phyloP scores from a whole-genome alignment of 2,888 invertebrate species.

The Eucera pruinosa region DNA sequence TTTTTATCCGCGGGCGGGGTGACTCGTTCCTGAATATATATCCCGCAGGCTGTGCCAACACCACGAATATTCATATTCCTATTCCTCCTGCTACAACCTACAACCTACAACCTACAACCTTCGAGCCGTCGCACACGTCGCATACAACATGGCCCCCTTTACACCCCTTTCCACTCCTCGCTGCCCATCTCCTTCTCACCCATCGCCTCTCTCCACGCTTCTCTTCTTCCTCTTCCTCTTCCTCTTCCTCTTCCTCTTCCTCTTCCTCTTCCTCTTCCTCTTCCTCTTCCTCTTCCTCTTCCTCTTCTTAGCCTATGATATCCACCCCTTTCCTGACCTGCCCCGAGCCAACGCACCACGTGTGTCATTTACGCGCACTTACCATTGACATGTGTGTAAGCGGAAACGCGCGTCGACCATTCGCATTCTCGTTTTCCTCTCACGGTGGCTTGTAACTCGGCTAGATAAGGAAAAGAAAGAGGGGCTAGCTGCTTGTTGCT shows the following conservation, averaged over 20 bases:
- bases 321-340: constrained; percentile 36
- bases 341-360: constrained; percentile 36
- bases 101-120: no score
- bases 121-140: constrained; percentile 61
- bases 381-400: constrained; percentile 64
- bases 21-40: constrained; percentile 66
- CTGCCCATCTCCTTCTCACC: constrained; percentile 4
- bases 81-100: constrained; percentile 58
- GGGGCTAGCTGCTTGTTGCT: constrained; percentile 24
- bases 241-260: constrained; percentile 13
- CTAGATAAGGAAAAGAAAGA: constrained; percentile 29
- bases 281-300: constrained; percentile 11
- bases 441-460: constrained; percentile 56
- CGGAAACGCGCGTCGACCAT: constrained; percentile 59
- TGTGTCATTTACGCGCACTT: constrained; percentile 64
- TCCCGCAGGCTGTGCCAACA: constrained; percentile 68
- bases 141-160: constrained; percentile 35
- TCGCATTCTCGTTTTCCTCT: constrained; percentile 66
- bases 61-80: constrained; percentile 72
- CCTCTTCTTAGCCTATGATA: constrained; percentile 18
- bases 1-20: constrained; percentile 78
- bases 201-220: no score
- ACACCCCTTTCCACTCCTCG: background rate
- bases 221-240: constrained; percentile 19
- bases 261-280: constrained; percentile 14